A percentile compares a stretch with the other conserved stretches of the same genome.
Conservation (phyloP, 2,797 vertebrate species). For the Oreochromis mossambicus region DNA sequence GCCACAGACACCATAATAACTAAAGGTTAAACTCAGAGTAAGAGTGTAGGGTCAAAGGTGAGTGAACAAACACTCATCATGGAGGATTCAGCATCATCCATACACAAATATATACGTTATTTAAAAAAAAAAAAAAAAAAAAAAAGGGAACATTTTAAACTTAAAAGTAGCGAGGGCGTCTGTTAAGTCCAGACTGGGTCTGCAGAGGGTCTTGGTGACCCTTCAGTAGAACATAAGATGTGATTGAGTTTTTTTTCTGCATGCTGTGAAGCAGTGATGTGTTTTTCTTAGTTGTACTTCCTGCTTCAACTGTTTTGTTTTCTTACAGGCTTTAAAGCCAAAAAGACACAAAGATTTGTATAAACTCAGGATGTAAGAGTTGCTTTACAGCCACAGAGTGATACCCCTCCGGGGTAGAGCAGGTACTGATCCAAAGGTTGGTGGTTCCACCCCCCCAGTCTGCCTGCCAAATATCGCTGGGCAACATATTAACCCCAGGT, state of each 20-base stretch:
- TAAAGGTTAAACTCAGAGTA: no score
- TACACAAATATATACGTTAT: no score
- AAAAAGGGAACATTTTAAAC: no score
- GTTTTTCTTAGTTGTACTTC: neutral
- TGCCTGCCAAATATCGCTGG: neutral
- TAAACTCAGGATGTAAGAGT: neutral
- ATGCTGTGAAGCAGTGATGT: neutral
- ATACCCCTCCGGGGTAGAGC: neutral
- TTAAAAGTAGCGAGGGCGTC: neutral
- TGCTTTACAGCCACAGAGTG: neutral
- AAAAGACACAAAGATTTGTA: neutral
- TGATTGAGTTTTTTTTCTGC: neutral
- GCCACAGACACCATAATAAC: no score
- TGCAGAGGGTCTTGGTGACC: fast-evolving
- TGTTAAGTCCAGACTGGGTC: neutral
- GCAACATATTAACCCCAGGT: neutral
- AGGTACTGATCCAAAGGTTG: neutral
- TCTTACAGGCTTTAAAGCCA: neutral
- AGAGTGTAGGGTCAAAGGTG: no score
- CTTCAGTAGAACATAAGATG: neutral
- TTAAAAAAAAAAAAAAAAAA: no score
- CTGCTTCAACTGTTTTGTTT: neutral
- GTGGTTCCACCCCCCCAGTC: neutral
- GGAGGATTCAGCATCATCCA: no score
- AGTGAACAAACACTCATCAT: no score